Conservation (phyloP, 2,888 invertebrate genomes). For the Clanis bilineata region DNA sequence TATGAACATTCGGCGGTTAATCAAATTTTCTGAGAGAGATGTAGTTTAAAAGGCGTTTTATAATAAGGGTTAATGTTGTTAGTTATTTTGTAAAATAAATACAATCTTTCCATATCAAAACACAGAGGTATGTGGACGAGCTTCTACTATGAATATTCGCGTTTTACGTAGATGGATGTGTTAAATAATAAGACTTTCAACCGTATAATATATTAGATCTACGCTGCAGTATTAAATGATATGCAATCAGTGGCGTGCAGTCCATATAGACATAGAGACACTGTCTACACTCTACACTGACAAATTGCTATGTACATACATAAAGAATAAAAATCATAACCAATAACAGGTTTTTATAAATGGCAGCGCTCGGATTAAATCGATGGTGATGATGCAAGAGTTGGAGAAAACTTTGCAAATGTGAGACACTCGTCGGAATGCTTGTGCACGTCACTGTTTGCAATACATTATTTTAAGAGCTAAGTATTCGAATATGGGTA, state of each 20-base stretch:
- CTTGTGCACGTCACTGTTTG: too few relatives aligned
- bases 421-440: too few relatives aligned
- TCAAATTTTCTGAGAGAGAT: background rate
- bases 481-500: background rate
- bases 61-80: background rate
- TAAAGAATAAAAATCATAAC: too few relatives aligned
- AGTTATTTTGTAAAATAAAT: background rate
- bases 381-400: too few relatives aligned
- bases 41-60: background rate
- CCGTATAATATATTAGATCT: background rate
- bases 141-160: background rate
- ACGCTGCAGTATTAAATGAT: background rate
- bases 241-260: too few relatives aligned
- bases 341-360: too few relatives aligned
- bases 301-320: too few relatives aligned
- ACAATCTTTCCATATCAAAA: background rate
- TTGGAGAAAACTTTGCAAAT: too few relatives aligned
- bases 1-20: too few relatives aligned
- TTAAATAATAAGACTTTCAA: background rate
- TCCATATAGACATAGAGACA: too few relatives aligned
- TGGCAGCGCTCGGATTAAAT: too few relatives aligned
- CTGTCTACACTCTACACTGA: too few relatives aligned
- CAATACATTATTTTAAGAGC: background rate
- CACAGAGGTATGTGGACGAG: background rate
- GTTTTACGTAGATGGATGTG: slow-evolving; percentile 9